Percentiles rank a stretch among this genome's conserved stretches.
Conservation (phyloP, 2,113 vertebrate genomes). For the Podarcis cretensis region DNA sequence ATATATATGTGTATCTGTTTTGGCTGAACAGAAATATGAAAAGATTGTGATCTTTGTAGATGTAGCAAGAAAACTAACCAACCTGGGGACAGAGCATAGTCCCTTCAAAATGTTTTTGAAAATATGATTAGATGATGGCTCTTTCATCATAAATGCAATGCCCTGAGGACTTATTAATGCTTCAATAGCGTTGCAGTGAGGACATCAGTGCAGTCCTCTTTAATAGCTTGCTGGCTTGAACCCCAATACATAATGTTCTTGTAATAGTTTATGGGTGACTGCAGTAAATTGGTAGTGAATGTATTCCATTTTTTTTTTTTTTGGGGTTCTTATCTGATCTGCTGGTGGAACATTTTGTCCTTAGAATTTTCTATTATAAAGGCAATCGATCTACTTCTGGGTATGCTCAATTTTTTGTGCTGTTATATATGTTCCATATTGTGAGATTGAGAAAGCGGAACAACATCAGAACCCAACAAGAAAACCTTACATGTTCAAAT, state of each 20-base stretch:
- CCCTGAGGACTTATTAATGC: constrained; percentile 73
- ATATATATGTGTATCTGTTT: constrained; percentile 47
- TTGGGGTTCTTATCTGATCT: constrained; percentile 77
- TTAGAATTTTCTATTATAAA: constrained; percentile 74
- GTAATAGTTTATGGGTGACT: constrained; percentile 84
- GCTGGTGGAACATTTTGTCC: constrained; percentile 81
- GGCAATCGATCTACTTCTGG: constrained; percentile 75
- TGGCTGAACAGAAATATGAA: constrained; percentile 65
- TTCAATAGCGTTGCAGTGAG: constrained; percentile 75
- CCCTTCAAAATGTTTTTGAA: constrained; percentile 68
- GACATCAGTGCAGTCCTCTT: constrained; percentile 71
- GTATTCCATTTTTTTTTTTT: constrained; percentile 75
- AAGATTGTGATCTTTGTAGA: constrained; percentile 40
- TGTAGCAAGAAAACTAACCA: not conserved
- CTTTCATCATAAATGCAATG: constrained; percentile 73
- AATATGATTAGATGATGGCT: constrained; percentile 74
- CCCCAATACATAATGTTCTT: constrained; percentile 84
- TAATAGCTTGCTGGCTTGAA: constrained; percentile 83
- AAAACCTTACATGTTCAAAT: constrained; percentile 57
- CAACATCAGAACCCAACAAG: constrained; percentile 47
- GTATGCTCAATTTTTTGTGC: constrained; percentile 60
- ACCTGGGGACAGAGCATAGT: constrained; percentile 11
- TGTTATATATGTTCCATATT: constrained; percentile 45
- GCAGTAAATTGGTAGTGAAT: constrained; percentile 81
- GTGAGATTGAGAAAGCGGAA: constrained; percentile 41